Evolutionary conservation across 1,140 invertebrate genomes (phyloP).

Genomic region (Drosophila mojavensis): DNA sequence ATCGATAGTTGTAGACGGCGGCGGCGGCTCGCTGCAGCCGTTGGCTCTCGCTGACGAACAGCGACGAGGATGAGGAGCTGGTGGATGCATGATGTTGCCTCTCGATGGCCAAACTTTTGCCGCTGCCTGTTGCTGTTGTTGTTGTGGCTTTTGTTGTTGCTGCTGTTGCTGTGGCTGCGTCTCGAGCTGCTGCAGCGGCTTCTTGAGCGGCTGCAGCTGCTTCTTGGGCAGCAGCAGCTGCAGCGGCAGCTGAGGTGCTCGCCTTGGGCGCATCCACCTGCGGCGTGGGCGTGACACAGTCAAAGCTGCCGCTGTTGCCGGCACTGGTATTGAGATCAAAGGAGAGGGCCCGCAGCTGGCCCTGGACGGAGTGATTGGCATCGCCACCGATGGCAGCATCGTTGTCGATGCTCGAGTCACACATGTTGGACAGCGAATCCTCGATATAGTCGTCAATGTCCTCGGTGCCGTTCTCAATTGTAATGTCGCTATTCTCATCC

Average conservation of each 20-base stretch:
- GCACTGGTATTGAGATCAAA: conserved; percentile 50
- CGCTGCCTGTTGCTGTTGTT: background rate
- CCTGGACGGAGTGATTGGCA: conserved; percentile 37
- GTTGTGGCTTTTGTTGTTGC: too few relatives aligned
- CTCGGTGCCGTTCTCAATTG: conserved; percentile 79
- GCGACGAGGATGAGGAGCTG: conserved; percentile 45
- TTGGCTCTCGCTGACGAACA: conserved; percentile 67
- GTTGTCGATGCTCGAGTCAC: conserved; percentile 62
- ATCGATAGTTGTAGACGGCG: conserved; percentile 75
- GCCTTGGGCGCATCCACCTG: conserved; percentile 33
- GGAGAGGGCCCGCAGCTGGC: conserved; percentile 37
- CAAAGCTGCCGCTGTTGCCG: background rate
- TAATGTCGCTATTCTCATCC: conserved; percentile 83
- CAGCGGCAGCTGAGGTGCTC: conserved; percentile 34
- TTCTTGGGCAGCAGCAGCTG: background rate
- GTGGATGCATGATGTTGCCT: conserved; percentile 22
- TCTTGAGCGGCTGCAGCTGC: background rate
- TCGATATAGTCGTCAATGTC: conserved; percentile 81
- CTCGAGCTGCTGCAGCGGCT: background rate
- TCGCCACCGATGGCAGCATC: conserved; percentile 30
- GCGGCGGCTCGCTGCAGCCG: conserved; percentile 70
- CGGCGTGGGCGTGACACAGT: conserved; percentile 52
- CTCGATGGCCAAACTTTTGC: background rate
- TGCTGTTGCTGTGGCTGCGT: conserved; percentile 1
- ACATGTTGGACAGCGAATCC: conserved; percentile 72